Conservation (phyloP, 1,140 invertebrate genomes). For the Octopus bimaculoides region DNA sequence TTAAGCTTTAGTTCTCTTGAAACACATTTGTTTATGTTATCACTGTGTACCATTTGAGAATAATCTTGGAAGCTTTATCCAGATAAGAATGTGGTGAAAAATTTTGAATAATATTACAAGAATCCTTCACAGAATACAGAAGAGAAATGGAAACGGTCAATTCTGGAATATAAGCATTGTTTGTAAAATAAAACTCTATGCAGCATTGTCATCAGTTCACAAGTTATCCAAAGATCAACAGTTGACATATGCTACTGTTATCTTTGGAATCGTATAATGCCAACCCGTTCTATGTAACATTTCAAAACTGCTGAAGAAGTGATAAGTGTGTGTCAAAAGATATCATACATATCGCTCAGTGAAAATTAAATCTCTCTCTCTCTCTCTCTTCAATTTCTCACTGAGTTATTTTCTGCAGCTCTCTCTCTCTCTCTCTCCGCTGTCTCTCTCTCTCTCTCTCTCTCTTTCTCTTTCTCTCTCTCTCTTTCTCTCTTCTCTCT, state of each 20-base stretch:
- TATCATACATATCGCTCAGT: neutral
- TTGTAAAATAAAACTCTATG: neutral
- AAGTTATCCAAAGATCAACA: neutral
- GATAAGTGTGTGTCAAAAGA: no score
- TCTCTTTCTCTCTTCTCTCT: constrained; percentile 7
- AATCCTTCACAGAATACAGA: no score
- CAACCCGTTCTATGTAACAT: no score
- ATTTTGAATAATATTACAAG: no score
- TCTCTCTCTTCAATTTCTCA: constrained; percentile 15
- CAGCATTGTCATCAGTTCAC: neutral
- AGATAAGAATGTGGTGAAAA: no score
- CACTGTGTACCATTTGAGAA: no score
- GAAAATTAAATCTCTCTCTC: neutral
- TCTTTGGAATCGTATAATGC: neutral
- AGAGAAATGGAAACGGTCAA: no score
- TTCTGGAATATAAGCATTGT: no score
- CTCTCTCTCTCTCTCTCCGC: neutral
- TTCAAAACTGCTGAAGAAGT: no score
- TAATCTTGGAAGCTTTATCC: no score
- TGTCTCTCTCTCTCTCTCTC: constrained; percentile 17
- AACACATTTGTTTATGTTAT: no score
- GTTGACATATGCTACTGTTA: neutral
- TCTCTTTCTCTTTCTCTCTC: constrained; percentile 13
- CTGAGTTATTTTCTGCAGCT: neutral
- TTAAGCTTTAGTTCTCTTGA: no score